Evolutionary conservation across 2,113 vertebrate species (phyloP).

Genomic region (Piprites chloris): DNA sequence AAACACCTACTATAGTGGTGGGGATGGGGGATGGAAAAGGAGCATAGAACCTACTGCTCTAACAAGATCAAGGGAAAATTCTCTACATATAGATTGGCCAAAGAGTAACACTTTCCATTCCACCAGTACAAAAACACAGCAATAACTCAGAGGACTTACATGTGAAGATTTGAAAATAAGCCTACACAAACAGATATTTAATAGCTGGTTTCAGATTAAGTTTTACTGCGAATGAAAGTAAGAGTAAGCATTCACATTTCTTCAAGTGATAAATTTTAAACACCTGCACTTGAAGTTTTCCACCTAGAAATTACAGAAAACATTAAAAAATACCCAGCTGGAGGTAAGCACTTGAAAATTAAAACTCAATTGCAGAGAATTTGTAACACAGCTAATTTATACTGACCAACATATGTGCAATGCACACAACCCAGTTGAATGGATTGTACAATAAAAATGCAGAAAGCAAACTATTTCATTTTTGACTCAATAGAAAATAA

Average conservation of each 20-base stretch:
- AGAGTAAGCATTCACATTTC: background rate
- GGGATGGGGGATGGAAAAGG: background rate
- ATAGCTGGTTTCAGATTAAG: background rate
- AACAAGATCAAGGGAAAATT: slow-evolving; percentile 19
- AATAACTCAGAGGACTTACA: background rate
- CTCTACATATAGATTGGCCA: background rate
- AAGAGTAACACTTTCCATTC: slow-evolving; percentile 10
- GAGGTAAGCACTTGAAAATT: background rate
- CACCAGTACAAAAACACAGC: background rate
- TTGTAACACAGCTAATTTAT: background rate
- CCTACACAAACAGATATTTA: background rate
- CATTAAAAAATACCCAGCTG: background rate
- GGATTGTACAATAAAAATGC: background rate
- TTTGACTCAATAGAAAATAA: background rate
- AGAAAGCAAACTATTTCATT: background rate
- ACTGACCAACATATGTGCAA: background rate
- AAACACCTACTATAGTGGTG: background rate
- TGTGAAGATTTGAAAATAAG: background rate
- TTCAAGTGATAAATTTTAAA: background rate
- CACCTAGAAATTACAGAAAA: background rate
- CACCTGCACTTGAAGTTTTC: background rate
- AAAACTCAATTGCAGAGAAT: background rate
- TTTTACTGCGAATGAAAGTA: background rate
- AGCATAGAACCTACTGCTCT: background rate
- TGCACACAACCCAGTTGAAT: background rate